Evolutionary conservation across 2,888 invertebrate species (phyloP).

Genomic region (Plebejus anna): DNA sequence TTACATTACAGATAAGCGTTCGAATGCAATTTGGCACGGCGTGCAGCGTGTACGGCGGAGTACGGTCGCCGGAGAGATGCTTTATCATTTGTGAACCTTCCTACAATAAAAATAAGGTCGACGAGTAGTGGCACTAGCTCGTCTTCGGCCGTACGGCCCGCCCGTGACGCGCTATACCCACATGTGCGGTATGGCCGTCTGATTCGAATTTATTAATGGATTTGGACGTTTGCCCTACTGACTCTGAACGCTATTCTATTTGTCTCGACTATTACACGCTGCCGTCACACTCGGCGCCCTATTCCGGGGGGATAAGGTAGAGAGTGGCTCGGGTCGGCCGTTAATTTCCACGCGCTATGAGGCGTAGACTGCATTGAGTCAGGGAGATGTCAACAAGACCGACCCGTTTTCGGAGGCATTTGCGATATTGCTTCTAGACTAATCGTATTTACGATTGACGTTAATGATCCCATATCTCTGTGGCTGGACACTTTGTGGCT

Average conservation of each 20-base stretch:
- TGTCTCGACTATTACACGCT: slow-evolving; percentile 53
- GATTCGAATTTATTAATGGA: slow-evolving; percentile 81
- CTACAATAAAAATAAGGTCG: not conserved
- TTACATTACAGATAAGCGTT: slow-evolving; percentile 25
- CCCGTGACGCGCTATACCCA: slow-evolving; percentile 53
- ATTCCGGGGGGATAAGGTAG: slow-evolving; percentile 47
- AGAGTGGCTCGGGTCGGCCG: slow-evolving; percentile 43
- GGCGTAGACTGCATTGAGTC: slow-evolving; percentile 67
- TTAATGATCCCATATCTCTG: slow-evolving; percentile 45
- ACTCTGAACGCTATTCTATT: slow-evolving; percentile 71
- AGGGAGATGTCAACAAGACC: slow-evolving; percentile 69
- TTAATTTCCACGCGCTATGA: slow-evolving; percentile 45
- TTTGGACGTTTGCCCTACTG: slow-evolving; percentile 78
- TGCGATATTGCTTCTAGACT: slow-evolving; percentile 64
- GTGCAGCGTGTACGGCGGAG: not conserved
- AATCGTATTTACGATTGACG: slow-evolving; percentile 61
- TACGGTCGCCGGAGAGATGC: not conserved
- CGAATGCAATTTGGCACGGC: slow-evolving; percentile 23
- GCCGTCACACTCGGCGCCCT: slow-evolving; percentile 51
- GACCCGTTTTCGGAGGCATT: slow-evolving; percentile 55
- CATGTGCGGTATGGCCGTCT: slow-evolving; percentile 77
- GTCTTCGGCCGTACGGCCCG: slow-evolving; percentile 34
- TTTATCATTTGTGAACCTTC: not conserved
- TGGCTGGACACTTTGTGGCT: slow-evolving; percentile 37
- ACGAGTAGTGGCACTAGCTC: not conserved